phyloP scores from a whole-genome alignment of 2,888 invertebrate genomes.

The Argynnis bischoffii region DNA sequence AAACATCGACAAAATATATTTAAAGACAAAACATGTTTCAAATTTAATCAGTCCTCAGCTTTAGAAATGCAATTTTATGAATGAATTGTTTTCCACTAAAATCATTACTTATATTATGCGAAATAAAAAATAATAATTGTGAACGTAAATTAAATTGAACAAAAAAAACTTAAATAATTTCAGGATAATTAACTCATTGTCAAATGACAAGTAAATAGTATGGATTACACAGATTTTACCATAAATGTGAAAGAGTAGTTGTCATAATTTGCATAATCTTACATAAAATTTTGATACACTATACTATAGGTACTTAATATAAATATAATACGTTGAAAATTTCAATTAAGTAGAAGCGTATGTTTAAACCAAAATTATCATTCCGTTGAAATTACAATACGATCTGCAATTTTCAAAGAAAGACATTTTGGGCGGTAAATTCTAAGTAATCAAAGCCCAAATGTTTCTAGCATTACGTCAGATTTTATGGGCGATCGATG shows the following conservation, averaged over 20 bases:
- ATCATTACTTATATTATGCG: constrained; percentile 74
- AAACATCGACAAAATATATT: constrained; percentile 83
- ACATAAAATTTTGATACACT: constrained; percentile 69
- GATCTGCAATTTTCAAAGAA: constrained; percentile 37
- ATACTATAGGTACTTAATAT: constrained; percentile 73
- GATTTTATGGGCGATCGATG: constrained; percentile 54
- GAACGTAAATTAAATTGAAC: constrained; percentile 47
- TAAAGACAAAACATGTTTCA: constrained; percentile 81
- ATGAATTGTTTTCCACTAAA: constrained; percentile 66
- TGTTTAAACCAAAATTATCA: constrained; percentile 65
- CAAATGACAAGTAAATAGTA: constrained; percentile 47
- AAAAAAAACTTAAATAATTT: constrained; percentile 60
- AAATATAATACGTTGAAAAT: constrained; percentile 79
- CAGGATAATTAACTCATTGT: constrained; percentile 59
- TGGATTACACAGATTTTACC: constrained; percentile 50
- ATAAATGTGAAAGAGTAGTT: constrained; percentile 60
- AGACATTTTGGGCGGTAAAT: constrained; percentile 36
- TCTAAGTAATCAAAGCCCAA: constrained; percentile 45
- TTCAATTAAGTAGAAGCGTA: constrained; percentile 80
- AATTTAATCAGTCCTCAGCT: constrained; percentile 79
- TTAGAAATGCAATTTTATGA: constrained; percentile 81
- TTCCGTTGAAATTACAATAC: constrained; percentile 55
- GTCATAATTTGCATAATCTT: constrained; percentile 78
- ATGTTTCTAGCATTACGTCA: constrained; percentile 60
- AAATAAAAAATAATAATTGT: constrained; percentile 58